A percentile compares a stretch with the other conserved stretches of the same genome.
These are phyloP conservation scores for Drosophila navojoa DNA, from an alignment of 1,140 invertebrate species.

Conservation along the genomic window DNA sequence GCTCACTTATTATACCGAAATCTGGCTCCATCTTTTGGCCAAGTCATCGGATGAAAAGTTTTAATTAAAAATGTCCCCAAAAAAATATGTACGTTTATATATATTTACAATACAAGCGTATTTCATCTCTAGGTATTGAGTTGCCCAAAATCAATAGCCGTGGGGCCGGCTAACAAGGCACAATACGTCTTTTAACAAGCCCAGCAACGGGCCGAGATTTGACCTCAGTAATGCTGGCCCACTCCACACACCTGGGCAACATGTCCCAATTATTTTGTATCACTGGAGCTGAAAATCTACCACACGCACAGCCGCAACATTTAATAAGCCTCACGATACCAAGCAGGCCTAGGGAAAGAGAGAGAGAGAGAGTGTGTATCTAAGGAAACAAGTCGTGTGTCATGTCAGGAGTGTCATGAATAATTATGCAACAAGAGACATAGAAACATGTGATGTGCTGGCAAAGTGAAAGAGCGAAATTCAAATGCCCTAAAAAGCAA, in stretches of 20 bases:
- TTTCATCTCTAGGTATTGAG: slow-evolving; percentile 24
- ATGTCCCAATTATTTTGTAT: slow-evolving; percentile 66
- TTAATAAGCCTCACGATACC: slow-evolving; percentile 57
- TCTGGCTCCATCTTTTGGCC: slow-evolving; percentile 28
- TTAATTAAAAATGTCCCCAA: slow-evolving; percentile 54
- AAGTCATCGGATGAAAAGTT: slow-evolving; percentile 40
- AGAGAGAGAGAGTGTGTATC: slow-evolving; percentile 4
- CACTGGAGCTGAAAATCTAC: slow-evolving; percentile 60
- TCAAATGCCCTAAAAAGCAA: neutral
- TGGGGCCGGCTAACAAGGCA: slow-evolving; percentile 36
- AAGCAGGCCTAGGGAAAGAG: neutral
- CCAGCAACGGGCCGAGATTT: slow-evolving; percentile 15
- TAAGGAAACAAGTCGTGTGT: slow-evolving; percentile 33
- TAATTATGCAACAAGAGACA: slow-evolving; percentile 46
- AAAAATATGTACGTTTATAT: slow-evolving; percentile 14
- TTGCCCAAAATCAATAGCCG: slow-evolving; percentile 45
- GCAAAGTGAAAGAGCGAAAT: neutral
- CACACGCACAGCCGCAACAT: slow-evolving; percentile 41
- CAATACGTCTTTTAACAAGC: slow-evolving; percentile 3
- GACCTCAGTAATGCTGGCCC: slow-evolving; percentile 33
- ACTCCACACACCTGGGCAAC: slow-evolving; percentile 29
- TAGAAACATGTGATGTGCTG: neutral
- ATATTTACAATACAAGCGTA: slow-evolving; percentile 7
- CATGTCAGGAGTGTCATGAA: slow-evolving; percentile 49
- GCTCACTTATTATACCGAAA: slow-evolving; percentile 9